Conservation (phyloP, 2,888 invertebrate species). For the Dendrolimus pini region DNA sequence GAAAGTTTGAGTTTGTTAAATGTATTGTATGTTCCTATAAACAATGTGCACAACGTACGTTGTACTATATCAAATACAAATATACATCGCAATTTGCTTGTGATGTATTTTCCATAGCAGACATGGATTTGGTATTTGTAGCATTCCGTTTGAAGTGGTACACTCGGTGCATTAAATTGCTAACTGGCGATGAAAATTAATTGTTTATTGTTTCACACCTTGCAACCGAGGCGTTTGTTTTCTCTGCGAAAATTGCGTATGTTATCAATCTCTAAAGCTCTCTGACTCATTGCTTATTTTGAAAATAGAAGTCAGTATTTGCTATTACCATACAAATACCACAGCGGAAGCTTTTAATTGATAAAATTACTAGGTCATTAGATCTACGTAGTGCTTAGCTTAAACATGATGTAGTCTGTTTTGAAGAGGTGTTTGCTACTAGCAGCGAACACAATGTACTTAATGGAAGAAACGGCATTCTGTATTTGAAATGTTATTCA, state of each 20-base stretch:
- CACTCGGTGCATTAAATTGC: slow-evolving; percentile 29
- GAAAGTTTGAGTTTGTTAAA: too few relatives aligned
- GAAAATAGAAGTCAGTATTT: not conserved
- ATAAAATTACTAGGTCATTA: too few relatives aligned
- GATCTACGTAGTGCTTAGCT: too few relatives aligned
- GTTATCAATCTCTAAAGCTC: slow-evolving; percentile 1
- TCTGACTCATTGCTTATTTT: slow-evolving; percentile 1
- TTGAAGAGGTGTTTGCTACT: too few relatives aligned
- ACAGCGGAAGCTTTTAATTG: too few relatives aligned
- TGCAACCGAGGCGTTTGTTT: slow-evolving; percentile 29
- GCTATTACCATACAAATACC: too few relatives aligned
- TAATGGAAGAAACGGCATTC: slow-evolving; percentile 3
- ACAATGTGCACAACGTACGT: too few relatives aligned
- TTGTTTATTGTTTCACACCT: slow-evolving; percentile 48
- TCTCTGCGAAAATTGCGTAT: slow-evolving; percentile 24
- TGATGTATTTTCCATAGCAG: slow-evolving; percentile 25
- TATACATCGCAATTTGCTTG: slow-evolving; percentile 4
- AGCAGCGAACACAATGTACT: too few relatives aligned
- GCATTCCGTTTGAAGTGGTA: slow-evolving; percentile 35
- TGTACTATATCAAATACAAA: not conserved
- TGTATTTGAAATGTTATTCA: not conserved
- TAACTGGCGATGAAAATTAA: slow-evolving; percentile 38
- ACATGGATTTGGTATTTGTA: slow-evolving; percentile 16
- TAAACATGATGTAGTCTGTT: too few relatives aligned
- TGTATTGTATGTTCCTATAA: too few relatives aligned